Percentiles rank a stretch among this genome's conserved stretches.
phyloP scores from a whole-genome alignment of 2,888 invertebrate species.

The Drosophila neotestacea region DNA sequence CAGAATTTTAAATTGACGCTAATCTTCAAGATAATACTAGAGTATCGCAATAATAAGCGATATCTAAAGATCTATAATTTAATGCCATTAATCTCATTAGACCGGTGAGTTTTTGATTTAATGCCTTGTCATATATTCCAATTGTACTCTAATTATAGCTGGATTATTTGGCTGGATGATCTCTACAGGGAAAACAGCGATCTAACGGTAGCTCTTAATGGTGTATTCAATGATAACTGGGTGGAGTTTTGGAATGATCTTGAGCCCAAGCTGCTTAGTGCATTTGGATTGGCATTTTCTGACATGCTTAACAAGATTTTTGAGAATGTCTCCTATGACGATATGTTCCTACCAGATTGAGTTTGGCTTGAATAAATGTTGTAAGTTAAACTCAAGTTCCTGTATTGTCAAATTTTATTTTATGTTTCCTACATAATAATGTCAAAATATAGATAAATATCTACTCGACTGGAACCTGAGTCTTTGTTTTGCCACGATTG shows the following conservation, averaged over 20 bases:
- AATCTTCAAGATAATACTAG: slow-evolving; percentile 44
- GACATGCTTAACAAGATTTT: slow-evolving; percentile 48
- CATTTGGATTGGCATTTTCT: slow-evolving; percentile 27
- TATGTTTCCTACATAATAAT: neutral
- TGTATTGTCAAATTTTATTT: neutral
- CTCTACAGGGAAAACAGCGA: slow-evolving; percentile 63
- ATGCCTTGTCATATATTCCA: neutral
- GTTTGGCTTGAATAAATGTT: neutral
- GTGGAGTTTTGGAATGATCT: slow-evolving; percentile 62
- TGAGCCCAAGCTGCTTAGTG: slow-evolving; percentile 32
- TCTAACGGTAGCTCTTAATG: slow-evolving; percentile 49
- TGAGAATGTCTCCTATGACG: slow-evolving; percentile 57
- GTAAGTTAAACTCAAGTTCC: neutral
- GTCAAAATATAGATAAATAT: neutral
- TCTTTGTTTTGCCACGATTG: slow-evolving; percentile 87
- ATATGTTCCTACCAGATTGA: slow-evolving; percentile 53
- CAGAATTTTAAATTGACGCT: slow-evolving; percentile 52
- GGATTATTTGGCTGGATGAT: slow-evolving; percentile 50
- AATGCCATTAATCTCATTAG: slow-evolving; percentile 47
- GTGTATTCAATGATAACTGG: slow-evolving; percentile 56
- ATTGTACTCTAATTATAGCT: slow-evolving; percentile 29
- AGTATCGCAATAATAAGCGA: slow-evolving; percentile 57
- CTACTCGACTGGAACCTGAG: neutral
- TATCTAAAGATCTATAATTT: slow-evolving; percentile 57
- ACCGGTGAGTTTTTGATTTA: slow-evolving; percentile 56